A percentile compares a stretch with the other conserved stretches of the same genome.
phyloP scores from a whole-genome alignment of 2,113 vertebrate genomes.

The Baryphthengus martii region DNA sequence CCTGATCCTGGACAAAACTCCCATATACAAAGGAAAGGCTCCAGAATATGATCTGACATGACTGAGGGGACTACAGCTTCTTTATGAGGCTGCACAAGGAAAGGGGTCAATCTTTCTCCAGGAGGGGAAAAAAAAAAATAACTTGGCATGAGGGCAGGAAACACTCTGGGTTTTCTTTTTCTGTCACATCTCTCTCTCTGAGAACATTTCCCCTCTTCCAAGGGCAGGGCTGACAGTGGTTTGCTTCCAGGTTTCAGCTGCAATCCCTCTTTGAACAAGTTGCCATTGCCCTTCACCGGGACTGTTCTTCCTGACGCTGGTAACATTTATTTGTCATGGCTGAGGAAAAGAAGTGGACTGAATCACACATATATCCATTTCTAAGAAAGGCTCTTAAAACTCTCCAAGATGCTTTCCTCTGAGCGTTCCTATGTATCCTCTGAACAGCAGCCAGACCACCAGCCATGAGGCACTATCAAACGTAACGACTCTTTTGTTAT shows the following conservation, averaged over 20 bases:
- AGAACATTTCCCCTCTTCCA: neutral
- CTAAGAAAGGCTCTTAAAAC: slow-evolving; percentile 31
- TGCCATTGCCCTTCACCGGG: neutral
- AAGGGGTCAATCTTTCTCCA: neutral
- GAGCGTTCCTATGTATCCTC: neutral
- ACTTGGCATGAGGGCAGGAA: neutral
- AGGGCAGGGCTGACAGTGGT: neutral
- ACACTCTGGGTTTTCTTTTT: neutral
- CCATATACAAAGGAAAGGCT: neutral
- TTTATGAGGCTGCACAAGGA: neutral
- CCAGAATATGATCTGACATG: neutral
- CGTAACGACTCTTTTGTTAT: neutral
- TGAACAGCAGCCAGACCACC: slow-evolving; percentile 62
- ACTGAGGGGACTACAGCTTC: neutral
- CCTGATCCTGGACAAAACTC: neutral
- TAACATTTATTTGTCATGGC: slow-evolving; percentile 19
- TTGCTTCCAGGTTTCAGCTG: neutral
- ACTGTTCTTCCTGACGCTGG: neutral
- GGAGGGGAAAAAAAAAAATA: neutral
- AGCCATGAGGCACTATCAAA: neutral
- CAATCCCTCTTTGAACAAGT: neutral
- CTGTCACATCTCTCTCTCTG: neutral
- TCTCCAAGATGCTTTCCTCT: slow-evolving; percentile 32
- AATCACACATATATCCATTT: slow-evolving; percentile 8
- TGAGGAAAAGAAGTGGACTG: neutral